Evolutionary conservation across 2,113 vertebrate genomes (phyloP).

Genomic region (Lutjanus erythropterus): DNA sequence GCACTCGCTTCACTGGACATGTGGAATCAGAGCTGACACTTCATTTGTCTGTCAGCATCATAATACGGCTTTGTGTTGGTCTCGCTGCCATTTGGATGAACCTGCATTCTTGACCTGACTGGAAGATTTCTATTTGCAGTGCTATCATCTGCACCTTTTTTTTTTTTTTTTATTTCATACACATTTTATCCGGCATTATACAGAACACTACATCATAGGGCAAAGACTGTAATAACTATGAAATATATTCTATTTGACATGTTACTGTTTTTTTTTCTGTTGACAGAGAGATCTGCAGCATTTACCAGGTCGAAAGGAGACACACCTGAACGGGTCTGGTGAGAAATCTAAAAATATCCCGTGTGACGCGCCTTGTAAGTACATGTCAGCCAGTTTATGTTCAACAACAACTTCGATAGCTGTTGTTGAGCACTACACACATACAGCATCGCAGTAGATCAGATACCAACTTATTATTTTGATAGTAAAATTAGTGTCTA

Average conservation of each 20-base stretch:
- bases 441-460: background rate
- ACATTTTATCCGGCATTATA: too few relatives aligned
- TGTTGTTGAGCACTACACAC: background rate
- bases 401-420: background rate
- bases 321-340: constrained; percentile 22
- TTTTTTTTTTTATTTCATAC: background rate
- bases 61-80: constrained; percentile 45
- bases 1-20: constrained; percentile 56
- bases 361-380: background rate
- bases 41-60: constrained; percentile 51
- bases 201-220: background rate
- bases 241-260: background rate
- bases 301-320: constrained; percentile 15
- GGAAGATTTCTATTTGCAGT: constrained; percentile 1
- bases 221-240: background rate
- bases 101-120: background rate
- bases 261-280: constrained; percentile 5
- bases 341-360: constrained; percentile 26
- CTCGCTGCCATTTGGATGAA: constrained; percentile 7
- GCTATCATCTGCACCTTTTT: background rate
- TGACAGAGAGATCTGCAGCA: constrained; percentile 54
- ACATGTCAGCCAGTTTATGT: background rate
- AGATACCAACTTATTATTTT: background rate
- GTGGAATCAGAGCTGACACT: constrained; percentile 48
- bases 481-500: background rate